Evolutionary conservation across 2,888 invertebrate species (phyloP), one percentile per base, ranked within the genome.

Genomic region (Thera obeliscata): DNA sequence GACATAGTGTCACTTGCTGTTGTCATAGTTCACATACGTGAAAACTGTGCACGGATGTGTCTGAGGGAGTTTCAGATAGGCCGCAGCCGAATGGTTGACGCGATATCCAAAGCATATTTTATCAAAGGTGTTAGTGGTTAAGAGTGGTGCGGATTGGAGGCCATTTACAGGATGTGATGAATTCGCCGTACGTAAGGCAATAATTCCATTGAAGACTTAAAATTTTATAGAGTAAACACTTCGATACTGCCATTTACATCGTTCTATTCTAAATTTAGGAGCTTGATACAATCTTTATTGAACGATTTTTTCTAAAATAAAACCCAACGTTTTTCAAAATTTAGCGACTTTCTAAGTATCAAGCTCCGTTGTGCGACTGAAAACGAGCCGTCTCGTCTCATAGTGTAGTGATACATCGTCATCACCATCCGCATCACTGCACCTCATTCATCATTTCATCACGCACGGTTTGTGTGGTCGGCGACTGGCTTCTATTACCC

Each of bases 91-190:
- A 22, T 22, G 22, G 22, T 22, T 22, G 22, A 22, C 22, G 22
- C 22, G 22, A 22, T 22, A 22, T 22, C 22, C 22, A 22, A 22
- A 22, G 22, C 22, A 22, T 22, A 22, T 22, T 22, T 22, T 22
- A 22, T 22, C 22, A 22, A 22, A 22, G 81, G 90, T 90, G 89
- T 89, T 84, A 90, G 88, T 85, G 83, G 80, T 82, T 86, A 81
- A 80, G 81, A 87, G 92, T 93, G 93, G 91, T 93, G 93, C 93
- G 92, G 93, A 92, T 88, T 77, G 80, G 81, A 82, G 84, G 85
- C 86, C 85, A 78, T 75, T 76, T 75, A 76, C 73, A 72, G 70
- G 71, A 74, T 69, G 72, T 66, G 82, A 84, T 86, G 85, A 80
- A 76, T 77, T 82, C 80, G 81, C 77, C 73, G 67, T 67, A 77